A percentile compares a stretch with the other conserved stretches of the same genome.
Evolutionary conservation across 2,797 vertebrate species (phyloP).

Genomic region (Hybognathus amarus): DNA sequence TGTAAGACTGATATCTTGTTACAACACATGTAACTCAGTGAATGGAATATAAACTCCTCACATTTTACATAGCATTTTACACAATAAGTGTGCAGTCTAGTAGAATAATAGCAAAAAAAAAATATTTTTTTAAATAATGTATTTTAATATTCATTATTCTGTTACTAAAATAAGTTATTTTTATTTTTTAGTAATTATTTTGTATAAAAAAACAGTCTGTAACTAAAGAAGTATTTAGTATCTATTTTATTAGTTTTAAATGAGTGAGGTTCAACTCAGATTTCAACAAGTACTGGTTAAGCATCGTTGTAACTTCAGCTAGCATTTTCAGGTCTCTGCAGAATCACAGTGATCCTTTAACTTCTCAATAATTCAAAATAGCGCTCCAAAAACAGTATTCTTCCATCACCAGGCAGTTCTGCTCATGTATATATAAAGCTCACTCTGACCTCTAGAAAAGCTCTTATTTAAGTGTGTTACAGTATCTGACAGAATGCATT

Average conservation of each 20-base stretch:
- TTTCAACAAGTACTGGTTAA: not conserved
- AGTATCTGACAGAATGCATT: conserved; percentile 18
- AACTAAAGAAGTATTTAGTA: not conserved
- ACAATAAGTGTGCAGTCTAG: not conserved
- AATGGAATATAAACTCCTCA: not conserved
- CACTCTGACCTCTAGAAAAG: conserved; percentile 48
- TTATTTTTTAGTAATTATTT: too few relatives aligned
- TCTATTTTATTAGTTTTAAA: not conserved
- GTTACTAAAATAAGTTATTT: too few relatives aligned
- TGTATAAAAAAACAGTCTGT: not conserved
- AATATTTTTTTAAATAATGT: too few relatives aligned
- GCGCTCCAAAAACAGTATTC: conserved; percentile 67
- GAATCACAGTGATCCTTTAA: conserved; percentile 47
- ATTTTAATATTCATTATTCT: too few relatives aligned
- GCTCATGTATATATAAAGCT: conserved; percentile 48
- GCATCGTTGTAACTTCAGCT: not conserved
- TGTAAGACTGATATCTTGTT: conserved; percentile 11
- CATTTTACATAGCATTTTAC: not conserved
- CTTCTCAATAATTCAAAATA: conserved; percentile 74
- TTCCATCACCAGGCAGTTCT: conserved; percentile 58
- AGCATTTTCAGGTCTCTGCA: conserved; percentile 14
- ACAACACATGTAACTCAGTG: not conserved
- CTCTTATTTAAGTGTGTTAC: conserved; percentile 45
- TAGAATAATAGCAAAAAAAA: too few relatives aligned
- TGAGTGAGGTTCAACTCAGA: not conserved